These are phyloP conservation scores for Drosophila nr. perissopoda DNA, from an alignment of 2,888 invertebrate species.

Conservation along the genomic window DNA sequence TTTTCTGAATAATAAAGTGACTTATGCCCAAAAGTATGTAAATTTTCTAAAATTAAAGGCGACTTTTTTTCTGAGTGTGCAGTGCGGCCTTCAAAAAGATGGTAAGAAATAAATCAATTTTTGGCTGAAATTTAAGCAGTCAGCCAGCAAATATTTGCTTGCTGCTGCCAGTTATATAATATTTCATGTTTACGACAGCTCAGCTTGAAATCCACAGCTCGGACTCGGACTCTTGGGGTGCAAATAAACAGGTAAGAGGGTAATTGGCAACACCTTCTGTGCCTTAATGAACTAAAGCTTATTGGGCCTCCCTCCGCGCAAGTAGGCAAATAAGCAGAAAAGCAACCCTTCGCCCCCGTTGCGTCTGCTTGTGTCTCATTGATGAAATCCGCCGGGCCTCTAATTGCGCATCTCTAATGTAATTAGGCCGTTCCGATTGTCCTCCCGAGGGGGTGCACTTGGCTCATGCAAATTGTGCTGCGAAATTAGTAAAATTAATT, in stretches of 20 bases:
- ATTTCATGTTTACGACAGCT: slow-evolving; percentile 48
- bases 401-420: slow-evolving; percentile 75
- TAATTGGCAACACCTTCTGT: slow-evolving; percentile 59
- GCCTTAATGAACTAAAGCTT: slow-evolving; percentile 52
- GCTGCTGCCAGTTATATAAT: slow-evolving; percentile 38
- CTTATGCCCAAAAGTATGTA: not conserved
- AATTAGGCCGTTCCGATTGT: slow-evolving; percentile 53
- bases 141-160: slow-evolving; percentile 16
- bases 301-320: slow-evolving; percentile 4
- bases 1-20: not conserved
- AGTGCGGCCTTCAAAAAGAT: not conserved
- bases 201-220: slow-evolving; percentile 19
- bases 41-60: not conserved
- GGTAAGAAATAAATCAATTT: slow-evolving; percentile 48
- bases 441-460: slow-evolving; percentile 7
- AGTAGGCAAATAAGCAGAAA: not conserved
- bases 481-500: slow-evolving; percentile 74
- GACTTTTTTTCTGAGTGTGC: not conserved
- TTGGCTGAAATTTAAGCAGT: slow-evolving; percentile 1
- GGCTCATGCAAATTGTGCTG: slow-evolving; percentile 65
- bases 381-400: slow-evolving; percentile 26
- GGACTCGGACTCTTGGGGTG: slow-evolving; percentile 17
- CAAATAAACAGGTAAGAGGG: slow-evolving; percentile 18
- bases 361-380: not conserved
- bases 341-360: slow-evolving; percentile 26